Evolutionary conservation across 2,888 invertebrate species (phyloP), one percentile per base, ranked within the genome.

Genomic region (Drosophila mimica): DNA sequence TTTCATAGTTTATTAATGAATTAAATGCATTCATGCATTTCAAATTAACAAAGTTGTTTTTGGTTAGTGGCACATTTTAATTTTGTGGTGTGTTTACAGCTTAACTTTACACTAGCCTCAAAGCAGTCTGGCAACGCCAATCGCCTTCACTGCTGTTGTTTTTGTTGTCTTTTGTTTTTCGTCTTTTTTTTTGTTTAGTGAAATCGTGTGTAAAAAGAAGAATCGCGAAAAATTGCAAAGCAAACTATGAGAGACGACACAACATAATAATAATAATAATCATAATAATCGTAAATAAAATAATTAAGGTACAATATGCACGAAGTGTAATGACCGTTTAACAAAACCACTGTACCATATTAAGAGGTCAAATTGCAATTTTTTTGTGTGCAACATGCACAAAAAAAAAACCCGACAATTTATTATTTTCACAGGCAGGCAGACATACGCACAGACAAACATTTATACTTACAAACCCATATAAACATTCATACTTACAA

Each of bases 151-250:
- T 66, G 60, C 53, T 71, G 53, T 53, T 79, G 36, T 38, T 67
- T 49, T 56, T 65, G 52, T 59, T 74, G 65, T 25, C 46, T 25
- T 46, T 25, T 25, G 46, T 15, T 46, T 46, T 20, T 46, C 20
- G 20, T 54, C 5, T 53, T 15, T 53, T 33, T n/a, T 28, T 74
- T 72, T 79, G 73, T 60, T 58, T 51, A 80, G 81, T 78, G 83
- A 83, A 86, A 86, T 83, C 83, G 70, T 73, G 59, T 83, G 78
- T 71, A 20, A 25, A 69, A 83, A 78, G 75, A 69, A 72, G 63
- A 81, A 79, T 76, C 63, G 78, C 68, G 79, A 57, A 75, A 82
- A 72, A 71, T 58, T 66, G 54, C 54, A 73, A 83, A 76, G 67
- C 63, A 72, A 79, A 73, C 60, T 76, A 70, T 71, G 60, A 74